Percentiles rank a stretch among this genome's conserved stretches.
phyloP scores from a whole-genome alignment of 2,888 invertebrate genomes.

The Platerodrilus igneus region DNA sequence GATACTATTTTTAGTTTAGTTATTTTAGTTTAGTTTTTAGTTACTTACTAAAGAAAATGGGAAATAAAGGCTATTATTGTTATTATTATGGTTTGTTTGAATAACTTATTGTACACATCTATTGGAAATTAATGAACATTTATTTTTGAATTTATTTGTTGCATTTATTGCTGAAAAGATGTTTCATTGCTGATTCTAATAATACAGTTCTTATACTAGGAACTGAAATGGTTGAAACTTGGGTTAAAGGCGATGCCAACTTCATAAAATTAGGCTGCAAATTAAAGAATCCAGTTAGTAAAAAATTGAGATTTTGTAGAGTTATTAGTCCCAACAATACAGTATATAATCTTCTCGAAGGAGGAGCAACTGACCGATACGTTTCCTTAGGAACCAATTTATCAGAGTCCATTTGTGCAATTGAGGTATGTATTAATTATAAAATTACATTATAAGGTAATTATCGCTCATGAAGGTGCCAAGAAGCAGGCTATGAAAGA shows the following conservation, averaged over 20 bases:
- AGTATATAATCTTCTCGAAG: slow-evolving; percentile 8
- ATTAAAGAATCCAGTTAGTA: slow-evolving; percentile 5
- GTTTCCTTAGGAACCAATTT: slow-evolving; percentile 21
- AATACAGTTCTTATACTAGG: not conserved
- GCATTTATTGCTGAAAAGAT: no score
- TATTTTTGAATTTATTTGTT: no score
- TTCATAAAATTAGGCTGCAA: slow-evolving; percentile 20
- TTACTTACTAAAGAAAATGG: no score
- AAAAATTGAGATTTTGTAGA: slow-evolving; percentile 12
- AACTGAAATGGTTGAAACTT: slow-evolving; percentile 7
- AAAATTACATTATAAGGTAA: no score
- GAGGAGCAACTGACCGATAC: slow-evolving; percentile 17
- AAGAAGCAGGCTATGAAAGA: no score
- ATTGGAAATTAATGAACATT: no score
- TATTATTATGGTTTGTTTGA: no score
- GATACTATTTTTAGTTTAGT: no score
- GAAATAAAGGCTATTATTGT: no score
- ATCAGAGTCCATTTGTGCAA: slow-evolving; percentile 16
- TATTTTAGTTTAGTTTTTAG: no score
- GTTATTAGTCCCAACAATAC: slow-evolving; percentile 20
- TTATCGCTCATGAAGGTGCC: no score
- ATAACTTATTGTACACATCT: no score
- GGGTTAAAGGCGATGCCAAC: slow-evolving; percentile 16
- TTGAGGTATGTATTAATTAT: slow-evolving; percentile 21
- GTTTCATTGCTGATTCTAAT: not conserved